Percentiles rank a stretch among this genome's conserved stretches.
Conservation (phyloP, 2,113 vertebrate species). For the Phrynocephalus versicolor region DNA sequence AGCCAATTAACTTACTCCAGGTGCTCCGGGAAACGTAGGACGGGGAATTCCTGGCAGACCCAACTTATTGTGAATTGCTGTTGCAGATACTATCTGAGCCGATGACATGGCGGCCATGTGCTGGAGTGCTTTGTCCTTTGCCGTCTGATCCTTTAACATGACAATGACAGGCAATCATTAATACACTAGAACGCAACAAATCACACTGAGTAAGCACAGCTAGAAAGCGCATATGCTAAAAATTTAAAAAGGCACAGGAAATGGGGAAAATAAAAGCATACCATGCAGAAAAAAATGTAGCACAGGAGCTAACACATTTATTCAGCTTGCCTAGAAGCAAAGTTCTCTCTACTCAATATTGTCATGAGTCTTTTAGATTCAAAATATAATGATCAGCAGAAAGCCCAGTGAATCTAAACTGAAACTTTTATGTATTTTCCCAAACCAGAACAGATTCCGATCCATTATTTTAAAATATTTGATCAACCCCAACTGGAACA, state of each 20-base stretch:
- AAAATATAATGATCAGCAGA: slow-evolving; percentile 9
- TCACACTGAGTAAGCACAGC: slow-evolving; percentile 68
- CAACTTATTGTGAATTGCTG: slow-evolving; percentile 99
- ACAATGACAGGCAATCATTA: slow-evolving; percentile 87
- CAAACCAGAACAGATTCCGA: background rate
- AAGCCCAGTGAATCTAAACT: background rate
- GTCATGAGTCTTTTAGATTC: background rate
- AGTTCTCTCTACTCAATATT: slow-evolving; percentile 63
- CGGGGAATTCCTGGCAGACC: slow-evolving; percentile 97
- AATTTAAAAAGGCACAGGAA: slow-evolving; percentile 75
- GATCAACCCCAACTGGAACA: background rate
- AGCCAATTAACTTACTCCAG: slow-evolving; percentile 86
- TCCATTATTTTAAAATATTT: background rate
- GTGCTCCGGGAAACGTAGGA: slow-evolving; percentile 92
- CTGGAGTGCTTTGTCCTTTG: slow-evolving; percentile 99
- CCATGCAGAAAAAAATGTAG: slow-evolving; percentile 77
- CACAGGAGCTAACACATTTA: slow-evolving; percentile 61
- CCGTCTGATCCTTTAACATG: slow-evolving; percentile 97
- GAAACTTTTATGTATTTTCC: background rate
- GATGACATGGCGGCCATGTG: slow-evolving; percentile 99
- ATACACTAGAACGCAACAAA: slow-evolving; percentile 65
- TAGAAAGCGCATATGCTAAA: slow-evolving; percentile 78
- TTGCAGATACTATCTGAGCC: slow-evolving; percentile 98
- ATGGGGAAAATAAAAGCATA: slow-evolving; percentile 70
- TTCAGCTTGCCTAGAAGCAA: slow-evolving; percentile 57